These are phyloP conservation scores for Ispidina lecontei DNA, from an alignment of 2,797 vertebrate genomes.

Conservation along the genomic window DNA sequence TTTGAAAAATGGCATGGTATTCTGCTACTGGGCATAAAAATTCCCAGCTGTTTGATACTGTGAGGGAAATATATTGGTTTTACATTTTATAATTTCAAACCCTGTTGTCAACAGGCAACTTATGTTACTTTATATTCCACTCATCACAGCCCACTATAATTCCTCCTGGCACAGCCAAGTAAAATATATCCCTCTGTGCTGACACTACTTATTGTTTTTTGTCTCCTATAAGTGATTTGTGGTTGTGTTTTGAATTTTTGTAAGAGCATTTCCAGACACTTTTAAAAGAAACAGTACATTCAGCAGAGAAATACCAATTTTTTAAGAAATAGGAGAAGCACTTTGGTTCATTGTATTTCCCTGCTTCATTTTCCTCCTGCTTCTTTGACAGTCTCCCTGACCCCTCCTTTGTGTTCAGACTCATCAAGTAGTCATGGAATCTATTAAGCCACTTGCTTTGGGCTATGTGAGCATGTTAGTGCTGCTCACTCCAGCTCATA, in stretches of 20 bases:
- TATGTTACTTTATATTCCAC: slow-evolving; percentile 77
- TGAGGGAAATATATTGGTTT: slow-evolving; percentile 74
- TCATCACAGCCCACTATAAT: slow-evolving; percentile 72
- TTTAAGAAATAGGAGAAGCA: slow-evolving; percentile 67
- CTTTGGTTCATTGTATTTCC: slow-evolving; percentile 33
- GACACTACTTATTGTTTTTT: slow-evolving; percentile 78
- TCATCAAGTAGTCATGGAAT: slow-evolving; percentile 70
- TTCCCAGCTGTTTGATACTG: slow-evolving; percentile 68
- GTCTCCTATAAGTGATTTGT: slow-evolving; percentile 80
- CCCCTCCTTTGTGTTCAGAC: slow-evolving; percentile 48
- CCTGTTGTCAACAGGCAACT: slow-evolving; percentile 76
- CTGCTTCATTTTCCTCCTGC: slow-evolving; percentile 37
- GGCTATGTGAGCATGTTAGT: background rate
- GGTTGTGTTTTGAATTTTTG: slow-evolving; percentile 76
- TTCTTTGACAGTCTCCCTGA: slow-evolving; percentile 29
- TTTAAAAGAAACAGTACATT: slow-evolving; percentile 65
- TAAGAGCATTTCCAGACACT: slow-evolving; percentile 73
- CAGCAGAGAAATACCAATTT: slow-evolving; percentile 30
- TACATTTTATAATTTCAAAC: slow-evolving; percentile 79
- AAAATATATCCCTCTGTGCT: slow-evolving; percentile 74
- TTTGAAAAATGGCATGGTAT: slow-evolving; percentile 62
- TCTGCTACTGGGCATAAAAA: slow-evolving; percentile 68
- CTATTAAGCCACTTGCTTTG: slow-evolving; percentile 52
- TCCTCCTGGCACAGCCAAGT: slow-evolving; percentile 73
- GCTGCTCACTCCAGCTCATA: background rate